phyloP scores from a whole-genome alignment of 2,113 vertebrate species.

The Panurus biarmicus region DNA sequence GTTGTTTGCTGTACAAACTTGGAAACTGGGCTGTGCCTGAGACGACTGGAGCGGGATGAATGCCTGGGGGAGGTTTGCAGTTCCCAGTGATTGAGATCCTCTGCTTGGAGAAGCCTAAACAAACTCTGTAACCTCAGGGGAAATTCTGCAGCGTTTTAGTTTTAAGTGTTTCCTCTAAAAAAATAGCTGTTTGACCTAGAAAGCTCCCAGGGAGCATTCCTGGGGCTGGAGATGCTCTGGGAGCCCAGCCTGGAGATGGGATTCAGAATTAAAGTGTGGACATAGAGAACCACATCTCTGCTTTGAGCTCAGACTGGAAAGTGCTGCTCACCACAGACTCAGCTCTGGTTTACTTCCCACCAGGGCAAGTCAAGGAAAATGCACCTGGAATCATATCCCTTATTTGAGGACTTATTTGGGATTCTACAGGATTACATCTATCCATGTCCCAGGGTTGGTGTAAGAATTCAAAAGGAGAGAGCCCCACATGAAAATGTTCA shows the following conservation, averaged over 20 bases:
- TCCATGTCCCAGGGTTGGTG: too few species aligned
- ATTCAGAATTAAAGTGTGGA: not conserved
- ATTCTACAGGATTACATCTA: not conserved
- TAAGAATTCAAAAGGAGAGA: not conserved
- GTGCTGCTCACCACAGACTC: not conserved
- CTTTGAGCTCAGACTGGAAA: not conserved
- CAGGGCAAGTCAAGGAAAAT: not conserved
- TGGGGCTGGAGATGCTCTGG: not conserved
- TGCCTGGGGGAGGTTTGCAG: constrained; percentile 3
- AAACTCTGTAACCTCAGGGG: constrained; percentile 38
- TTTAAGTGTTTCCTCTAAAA: constrained; percentile 44
- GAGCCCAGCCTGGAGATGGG: not conserved
- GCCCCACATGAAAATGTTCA: fast-evolving
- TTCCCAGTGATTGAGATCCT: constrained; percentile 23
- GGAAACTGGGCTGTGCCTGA: not conserved
- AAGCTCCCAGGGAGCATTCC: constrained; percentile 4
- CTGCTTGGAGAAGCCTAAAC: constrained; percentile 42
- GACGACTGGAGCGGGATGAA: not conserved
- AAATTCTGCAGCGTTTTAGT: constrained; percentile 20
- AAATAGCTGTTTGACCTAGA: not conserved
- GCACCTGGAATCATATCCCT: not conserved
- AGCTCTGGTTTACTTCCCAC: not conserved
- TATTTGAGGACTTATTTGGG: not conserved
- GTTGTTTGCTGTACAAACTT: constrained; percentile 4
- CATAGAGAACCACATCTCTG: fast-evolving